Evolutionary conservation across 2,888 invertebrate genomes (phyloP).

Genomic region (Rambutsinella grinnellia): DNA sequence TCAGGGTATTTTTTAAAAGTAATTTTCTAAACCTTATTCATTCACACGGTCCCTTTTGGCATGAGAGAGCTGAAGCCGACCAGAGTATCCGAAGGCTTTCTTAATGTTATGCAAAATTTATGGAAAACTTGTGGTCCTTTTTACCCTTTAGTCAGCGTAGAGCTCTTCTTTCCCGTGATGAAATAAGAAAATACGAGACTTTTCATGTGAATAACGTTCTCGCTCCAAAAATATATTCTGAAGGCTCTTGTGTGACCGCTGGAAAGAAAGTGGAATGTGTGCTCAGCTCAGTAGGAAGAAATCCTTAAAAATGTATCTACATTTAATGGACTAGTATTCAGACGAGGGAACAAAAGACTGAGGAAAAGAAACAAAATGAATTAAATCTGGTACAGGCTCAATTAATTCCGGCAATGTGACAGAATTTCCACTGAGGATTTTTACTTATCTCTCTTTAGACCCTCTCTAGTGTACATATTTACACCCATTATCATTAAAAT

Average conservation of each 20-base stretch:
- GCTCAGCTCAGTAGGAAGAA: too few species aligned
- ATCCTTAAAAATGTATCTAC: too few species aligned
- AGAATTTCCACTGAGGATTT: slow-evolving; percentile 4
- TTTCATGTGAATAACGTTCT: neutral
- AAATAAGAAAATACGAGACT: neutral
- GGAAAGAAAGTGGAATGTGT: too few species aligned
- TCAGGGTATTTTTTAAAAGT: neutral
- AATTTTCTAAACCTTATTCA: too few species aligned
- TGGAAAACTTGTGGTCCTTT: slow-evolving; percentile 40
- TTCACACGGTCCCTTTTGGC: too few species aligned
- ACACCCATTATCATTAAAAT: slow-evolving; percentile 33
- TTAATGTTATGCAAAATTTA: slow-evolving; percentile 44
- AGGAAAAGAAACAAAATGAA: slow-evolving; percentile 5
- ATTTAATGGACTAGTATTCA: neutral
- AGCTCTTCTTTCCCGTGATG: neutral
- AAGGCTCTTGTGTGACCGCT: too few species aligned
- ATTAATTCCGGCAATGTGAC: slow-evolving; percentile 47
- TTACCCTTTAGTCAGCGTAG: neutral
- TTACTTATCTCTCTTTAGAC: slow-evolving; percentile 1
- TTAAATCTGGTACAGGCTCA: slow-evolving; percentile 49
- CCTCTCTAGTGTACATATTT: neutral
- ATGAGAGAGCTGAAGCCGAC: neutral
- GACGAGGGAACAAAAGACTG: neutral
- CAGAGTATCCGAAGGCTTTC: neutral
- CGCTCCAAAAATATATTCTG: too few species aligned